Conservation (phyloP, 2,888 invertebrate genomes). For the Drosophila colorata region DNA sequence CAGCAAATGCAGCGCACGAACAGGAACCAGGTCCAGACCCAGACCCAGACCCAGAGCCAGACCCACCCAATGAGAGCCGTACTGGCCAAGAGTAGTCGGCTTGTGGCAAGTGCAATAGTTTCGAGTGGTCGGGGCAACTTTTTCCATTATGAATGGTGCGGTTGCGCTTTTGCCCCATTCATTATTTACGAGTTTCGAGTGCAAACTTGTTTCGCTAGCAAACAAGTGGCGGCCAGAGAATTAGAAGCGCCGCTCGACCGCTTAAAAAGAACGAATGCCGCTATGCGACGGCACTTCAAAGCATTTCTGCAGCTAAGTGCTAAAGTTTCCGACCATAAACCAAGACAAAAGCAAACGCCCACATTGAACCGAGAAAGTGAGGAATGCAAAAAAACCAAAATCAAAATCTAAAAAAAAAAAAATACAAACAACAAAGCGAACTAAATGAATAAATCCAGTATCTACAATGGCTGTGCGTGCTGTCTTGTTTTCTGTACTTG, state of each 20-base stretch:
- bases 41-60: too few species aligned
- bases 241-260: conserved; percentile 73
- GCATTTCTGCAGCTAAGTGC: conserved; percentile 63
- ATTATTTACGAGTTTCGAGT: conserved; percentile 80
- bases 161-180: conserved; percentile 79
- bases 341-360: conserved; percentile 39
- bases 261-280: conserved; percentile 55
- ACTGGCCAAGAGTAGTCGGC: conserved; percentile 13
- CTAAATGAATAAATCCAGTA: conserved; percentile 32
- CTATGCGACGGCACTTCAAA: conserved; percentile 32
- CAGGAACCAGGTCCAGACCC: too few species aligned
- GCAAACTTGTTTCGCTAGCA: conserved; percentile 77
- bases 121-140: conserved; percentile 74
- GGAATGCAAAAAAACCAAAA: not conserved
- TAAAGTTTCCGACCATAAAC: conserved; percentile 62
- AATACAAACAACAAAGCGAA: conserved; percentile 1
- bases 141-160: conserved; percentile 81
- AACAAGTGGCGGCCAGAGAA: conserved; percentile 79
- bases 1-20: too few species aligned
- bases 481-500: not conserved
- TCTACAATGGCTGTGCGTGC: conserved; percentile 16
- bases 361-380: conserved; percentile 1
- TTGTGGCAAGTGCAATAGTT: conserved; percentile 75
- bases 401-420: not conserved
- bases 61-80: not conserved